phyloP scores from a whole-genome alignment of 1,140 invertebrate genomes.

The Zaprionus camerounensis region DNA sequence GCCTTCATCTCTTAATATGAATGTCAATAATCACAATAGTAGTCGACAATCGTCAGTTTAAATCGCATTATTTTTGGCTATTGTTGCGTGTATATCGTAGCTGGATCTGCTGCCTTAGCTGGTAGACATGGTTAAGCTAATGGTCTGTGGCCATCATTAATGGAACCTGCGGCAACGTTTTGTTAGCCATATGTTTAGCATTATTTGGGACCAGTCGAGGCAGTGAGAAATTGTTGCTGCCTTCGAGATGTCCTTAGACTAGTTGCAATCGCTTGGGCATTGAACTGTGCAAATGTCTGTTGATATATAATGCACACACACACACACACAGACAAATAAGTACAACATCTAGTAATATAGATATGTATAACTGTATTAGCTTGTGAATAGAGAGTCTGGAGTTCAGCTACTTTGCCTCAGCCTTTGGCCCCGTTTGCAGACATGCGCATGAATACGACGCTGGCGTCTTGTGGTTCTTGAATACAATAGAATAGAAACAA shows the following conservation, averaged over 20 bases:
- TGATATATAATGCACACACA: neutral
- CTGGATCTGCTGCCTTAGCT: neutral
- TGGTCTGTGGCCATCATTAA: slow-evolving; percentile 44
- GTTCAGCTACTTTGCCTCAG: slow-evolving; percentile 29
- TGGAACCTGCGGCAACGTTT: slow-evolving; percentile 15
- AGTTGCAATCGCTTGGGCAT: slow-evolving; percentile 68
- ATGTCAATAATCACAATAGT: neutral
- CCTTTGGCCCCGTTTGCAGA: slow-evolving; percentile 24
- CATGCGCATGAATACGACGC: slow-evolving; percentile 46
- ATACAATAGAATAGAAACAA: slow-evolving; percentile 38
- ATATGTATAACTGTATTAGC: slow-evolving; percentile 9
- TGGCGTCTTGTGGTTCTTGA: slow-evolving; percentile 23
- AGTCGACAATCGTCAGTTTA: slow-evolving; percentile 12
- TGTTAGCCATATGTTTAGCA: slow-evolving; percentile 22
- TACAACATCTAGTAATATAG: neutral
- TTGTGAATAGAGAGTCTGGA: neutral
- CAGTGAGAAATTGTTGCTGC: slow-evolving; percentile 19
- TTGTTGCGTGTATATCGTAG: slow-evolving; percentile 9
- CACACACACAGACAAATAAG: neutral
- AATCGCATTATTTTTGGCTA: slow-evolving; percentile 15
- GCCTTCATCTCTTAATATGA: neutral
- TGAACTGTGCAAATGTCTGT: slow-evolving; percentile 72
- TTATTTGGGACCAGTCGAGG: slow-evolving; percentile 15
- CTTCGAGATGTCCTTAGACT: slow-evolving; percentile 44
- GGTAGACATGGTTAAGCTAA: slow-evolving; percentile 15